Evolutionary conservation across 2,113 vertebrate genomes (phyloP), one percentile per base, ranked within the genome.

Genomic region (Verasper variegatus): DNA sequence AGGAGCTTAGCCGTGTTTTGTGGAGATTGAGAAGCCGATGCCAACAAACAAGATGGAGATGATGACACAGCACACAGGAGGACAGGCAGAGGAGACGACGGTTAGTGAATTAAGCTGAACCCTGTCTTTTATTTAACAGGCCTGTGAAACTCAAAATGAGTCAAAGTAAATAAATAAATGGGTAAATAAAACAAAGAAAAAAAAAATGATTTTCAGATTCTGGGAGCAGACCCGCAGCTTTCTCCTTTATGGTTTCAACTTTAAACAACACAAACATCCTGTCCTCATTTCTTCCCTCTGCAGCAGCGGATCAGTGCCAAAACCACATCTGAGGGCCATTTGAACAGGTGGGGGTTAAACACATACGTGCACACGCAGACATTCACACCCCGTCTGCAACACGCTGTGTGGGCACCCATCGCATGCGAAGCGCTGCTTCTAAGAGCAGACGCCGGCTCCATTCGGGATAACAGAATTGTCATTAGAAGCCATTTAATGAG

Each of bases 241-340:
- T 88, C 87, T 84, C 86, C 81, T 93, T 86, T 88, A 89, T 76
- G 77, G 83, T 66, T 90, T 87, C 89, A 93, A 87, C 86, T 92
- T 88, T 63, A 68, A 90, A 74, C 82, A 82, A 91, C 68, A 74
- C 86, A 89, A 89, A 90, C 89, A 91, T 86, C 84, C 80, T 85
- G 86, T 68, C 72, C 78, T 84, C 72, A 74, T 80, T 68, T 88
- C 35, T 80, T 74, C 67, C 75, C 64, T 68, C 83, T 72, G 23
- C 68, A 68, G 20, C 18, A 68, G 20, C 18, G 24, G 45, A n/a
- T 64, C 63, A 35, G 61, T 64, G 85, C 91, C 84, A 86, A 89
- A 92, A 90, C 92, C 92, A 91, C 92, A 92, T 92, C 90, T 83
- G 80, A 92, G 75, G 74, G 71, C 76, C 74, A 27, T 8, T 59